Conservation (phyloP, 2,888 invertebrate species). For the Plusia festucae region DNA sequence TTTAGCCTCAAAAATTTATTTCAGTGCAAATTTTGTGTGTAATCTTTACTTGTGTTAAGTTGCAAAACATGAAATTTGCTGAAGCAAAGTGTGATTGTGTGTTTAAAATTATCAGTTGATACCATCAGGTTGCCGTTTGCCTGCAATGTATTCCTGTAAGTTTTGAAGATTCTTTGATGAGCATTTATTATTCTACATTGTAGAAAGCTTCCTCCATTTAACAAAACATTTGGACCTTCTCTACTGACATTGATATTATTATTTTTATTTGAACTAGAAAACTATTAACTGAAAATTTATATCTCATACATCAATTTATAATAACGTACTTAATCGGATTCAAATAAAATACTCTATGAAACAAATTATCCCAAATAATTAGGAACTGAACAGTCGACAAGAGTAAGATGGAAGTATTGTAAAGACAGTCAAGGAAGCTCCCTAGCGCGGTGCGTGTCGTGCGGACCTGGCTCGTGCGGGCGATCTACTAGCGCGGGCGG, state of each 20-base stretch:
- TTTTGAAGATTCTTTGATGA: constrained; percentile 47
- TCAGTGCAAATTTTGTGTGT: constrained; percentile 60
- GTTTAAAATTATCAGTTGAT: constrained; percentile 58
- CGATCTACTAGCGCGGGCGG: constrained; percentile 77
- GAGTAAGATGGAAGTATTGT: constrained; percentile 21
- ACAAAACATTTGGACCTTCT: constrained; percentile 48
- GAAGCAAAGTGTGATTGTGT: constrained; percentile 71
- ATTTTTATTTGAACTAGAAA: background rate
- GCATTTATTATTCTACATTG: constrained; percentile 50
- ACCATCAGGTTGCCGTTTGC: constrained; percentile 45
- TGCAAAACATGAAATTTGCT: constrained; percentile 67
- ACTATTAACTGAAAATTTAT: constrained; percentile 10
- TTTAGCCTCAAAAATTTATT: constrained; percentile 48
- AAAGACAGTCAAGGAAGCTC: constrained; percentile 55
- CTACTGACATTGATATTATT: constrained; percentile 25
- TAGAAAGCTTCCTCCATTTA: constrained; percentile 65
- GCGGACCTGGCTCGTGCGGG: constrained; percentile 82
- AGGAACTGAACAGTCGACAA: background rate
- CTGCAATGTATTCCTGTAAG: constrained; percentile 48
- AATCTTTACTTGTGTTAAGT: constrained; percentile 57
- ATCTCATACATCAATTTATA: constrained; percentile 29
- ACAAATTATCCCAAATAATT: constrained; percentile 2
- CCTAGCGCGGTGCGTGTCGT: constrained; percentile 52
- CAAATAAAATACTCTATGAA: constrained; percentile 21
- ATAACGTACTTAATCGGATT: constrained; percentile 12